Percentiles rank a stretch among this genome's conserved stretches.
Conservation (phyloP, 2,797 vertebrate species). For the Pteronotus mesoamericanus region DNA sequence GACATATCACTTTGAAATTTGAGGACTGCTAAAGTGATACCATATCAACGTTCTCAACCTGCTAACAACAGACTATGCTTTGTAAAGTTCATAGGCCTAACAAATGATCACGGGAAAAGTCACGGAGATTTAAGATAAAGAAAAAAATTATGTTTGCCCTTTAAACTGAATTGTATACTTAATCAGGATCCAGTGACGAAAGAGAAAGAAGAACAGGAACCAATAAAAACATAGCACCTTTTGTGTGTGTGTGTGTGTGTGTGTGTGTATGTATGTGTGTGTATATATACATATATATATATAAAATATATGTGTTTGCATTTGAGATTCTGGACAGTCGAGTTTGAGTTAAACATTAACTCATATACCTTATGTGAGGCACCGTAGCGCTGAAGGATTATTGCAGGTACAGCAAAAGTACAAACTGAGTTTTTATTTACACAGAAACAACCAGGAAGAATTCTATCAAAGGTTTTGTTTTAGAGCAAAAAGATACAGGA, state of each 20-base stretch:
- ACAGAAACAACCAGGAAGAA: background rate
- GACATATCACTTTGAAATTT: slow-evolving; percentile 52
- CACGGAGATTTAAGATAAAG: slow-evolving; percentile 34
- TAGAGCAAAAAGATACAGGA: background rate
- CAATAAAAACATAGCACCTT: background rate
- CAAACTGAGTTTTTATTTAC: background rate
- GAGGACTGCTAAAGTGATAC: slow-evolving; percentile 27
- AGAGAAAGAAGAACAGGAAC: background rate
- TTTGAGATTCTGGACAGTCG: background rate
- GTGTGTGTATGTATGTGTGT: background rate
- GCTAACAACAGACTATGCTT: background rate
- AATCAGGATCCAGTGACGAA: slow-evolving; percentile 13
- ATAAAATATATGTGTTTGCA: too few species aligned
- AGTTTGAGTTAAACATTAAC: slow-evolving; percentile 45
- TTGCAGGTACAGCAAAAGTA: background rate
- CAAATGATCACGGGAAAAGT: background rate
- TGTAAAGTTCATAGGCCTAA: slow-evolving; percentile 13
- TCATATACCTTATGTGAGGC: background rate
- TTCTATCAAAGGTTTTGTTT: background rate
- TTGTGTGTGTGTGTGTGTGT: background rate
- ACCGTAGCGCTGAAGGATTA: background rate
- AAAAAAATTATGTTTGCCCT: slow-evolving; percentile 12
- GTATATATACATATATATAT: too few species aligned
- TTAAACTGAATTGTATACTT: slow-evolving; percentile 63
- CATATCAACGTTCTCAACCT: slow-evolving; percentile 45